Base-by-base conservation (phyloP, 2,797 vertebrate genomes). In the Hemibagrus guttatus region DNA sequence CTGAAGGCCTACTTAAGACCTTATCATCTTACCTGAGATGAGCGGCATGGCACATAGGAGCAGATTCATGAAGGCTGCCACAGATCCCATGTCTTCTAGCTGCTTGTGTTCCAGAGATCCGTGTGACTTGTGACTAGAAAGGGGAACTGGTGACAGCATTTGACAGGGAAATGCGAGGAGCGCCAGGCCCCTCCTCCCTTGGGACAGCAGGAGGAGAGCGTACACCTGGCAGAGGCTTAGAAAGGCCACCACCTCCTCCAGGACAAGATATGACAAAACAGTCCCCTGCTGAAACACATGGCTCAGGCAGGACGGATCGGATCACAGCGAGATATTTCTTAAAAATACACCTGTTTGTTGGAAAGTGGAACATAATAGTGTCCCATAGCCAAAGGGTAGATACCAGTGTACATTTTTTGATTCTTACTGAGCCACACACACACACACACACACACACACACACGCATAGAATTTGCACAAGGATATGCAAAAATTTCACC, bases 11-110 rank as follows among this genome's bases (percentile, higher is more conserved):
- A 6, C 35, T 12, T 9, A 71, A 71, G 46, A 88, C 28, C 61
- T 52, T 42, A 84, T 59, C 31, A 66, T 52, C 86, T 95, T 93
- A 96, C 96, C 96, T 93, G 91, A 81, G 64, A 92, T 56, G 84
- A 94, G 85, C 72, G 93, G 89, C 72, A 91, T 76, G 31, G 88
- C 90, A 90, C 85, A 94, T 83, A 94, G 13, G 0, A 81, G 90
- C 39, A 95, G 91, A 68, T 83, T 79, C 39, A 84, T 71, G 26
- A 85, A 84, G 85, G 90, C 88, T 91, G 92, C 85, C 63, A 86
- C 79, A 94, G 92, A 93, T 94, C 96, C 96, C 97, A 98, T 97
- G 93, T 92, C 92, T 93, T 92, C 96, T 97, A 97, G 95, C 94
- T 96, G 95, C 94, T 96, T 80, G 95, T 94, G 94, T 95, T 94